These are phyloP conservation scores for Leptinotarsa undecemlineata DNA, from an alignment of 1,140 invertebrate genomes.

Conservation along the genomic window DNA sequence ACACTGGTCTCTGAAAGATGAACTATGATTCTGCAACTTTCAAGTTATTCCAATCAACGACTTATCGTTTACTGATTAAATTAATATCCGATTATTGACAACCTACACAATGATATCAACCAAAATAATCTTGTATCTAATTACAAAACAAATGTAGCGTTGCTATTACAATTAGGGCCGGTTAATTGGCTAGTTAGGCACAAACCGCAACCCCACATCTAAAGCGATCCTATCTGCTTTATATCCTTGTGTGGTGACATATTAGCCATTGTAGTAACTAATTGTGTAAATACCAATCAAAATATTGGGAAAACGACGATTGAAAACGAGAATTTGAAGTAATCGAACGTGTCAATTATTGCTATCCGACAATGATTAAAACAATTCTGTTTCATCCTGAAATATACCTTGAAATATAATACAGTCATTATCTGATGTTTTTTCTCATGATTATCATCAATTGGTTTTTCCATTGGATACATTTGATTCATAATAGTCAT, in stretches of 20 bases:
- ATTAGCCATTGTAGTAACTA: conserved; percentile 9
- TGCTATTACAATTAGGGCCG: conserved; percentile 40
- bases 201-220: conserved; percentile 39
- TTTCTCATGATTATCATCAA: no score
- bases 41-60: background rate
- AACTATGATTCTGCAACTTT: background rate
- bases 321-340: no score
- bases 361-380: no score
- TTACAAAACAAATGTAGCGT: conserved; percentile 43
- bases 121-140: conserved; percentile 31
- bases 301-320: no score
- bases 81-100: conserved; percentile 15
- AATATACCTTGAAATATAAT: no score
- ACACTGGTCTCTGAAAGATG: background rate
- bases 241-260: conserved; percentile 23
- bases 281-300: background rate
- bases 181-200: conserved; percentile 44
- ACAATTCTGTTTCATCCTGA: no score
- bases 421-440: no score
- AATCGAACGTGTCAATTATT: no score
- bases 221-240: conserved; percentile 30
- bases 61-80: background rate
- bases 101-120: conserved; percentile 24
- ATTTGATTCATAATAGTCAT: no score
- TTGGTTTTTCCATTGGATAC: no score